Conservation (phyloP, 2,113 vertebrate genomes). For the Phoxinus phoxinus region DNA sequence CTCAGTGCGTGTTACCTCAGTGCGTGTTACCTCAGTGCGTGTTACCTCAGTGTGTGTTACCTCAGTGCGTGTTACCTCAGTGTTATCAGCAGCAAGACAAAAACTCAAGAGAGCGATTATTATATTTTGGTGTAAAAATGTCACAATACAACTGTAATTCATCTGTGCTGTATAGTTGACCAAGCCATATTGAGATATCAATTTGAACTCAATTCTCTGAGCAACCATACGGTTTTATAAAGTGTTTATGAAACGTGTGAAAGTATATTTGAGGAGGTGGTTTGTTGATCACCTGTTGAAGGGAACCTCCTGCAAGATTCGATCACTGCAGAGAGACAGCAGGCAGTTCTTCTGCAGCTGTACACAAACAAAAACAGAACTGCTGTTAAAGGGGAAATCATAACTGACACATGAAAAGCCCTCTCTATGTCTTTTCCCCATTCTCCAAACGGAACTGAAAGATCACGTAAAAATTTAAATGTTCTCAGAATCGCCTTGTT, state of each 20-base stretch:
- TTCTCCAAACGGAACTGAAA: background rate
- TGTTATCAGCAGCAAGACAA: background rate
- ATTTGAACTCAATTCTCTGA: too few relatives aligned
- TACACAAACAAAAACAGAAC: conserved; percentile 46
- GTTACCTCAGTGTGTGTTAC: too few relatives aligned
- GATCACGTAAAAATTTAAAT: background rate
- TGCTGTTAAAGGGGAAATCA: conserved; percentile 23
- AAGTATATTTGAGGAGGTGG: background rate
- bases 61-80: background rate
- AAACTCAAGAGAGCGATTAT: background rate
- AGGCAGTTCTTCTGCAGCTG: conserved; percentile 99
- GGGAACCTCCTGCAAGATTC: conserved; percentile 97
- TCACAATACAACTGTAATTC: too few relatives aligned
- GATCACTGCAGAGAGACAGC: conserved; percentile 97
- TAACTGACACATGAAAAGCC: background rate
- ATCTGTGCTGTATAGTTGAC: too few relatives aligned
- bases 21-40: too few relatives aligned
- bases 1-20: too few relatives aligned
- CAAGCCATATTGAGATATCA: too few relatives aligned
- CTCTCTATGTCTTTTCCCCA: background rate
- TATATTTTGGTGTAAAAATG: background rate
- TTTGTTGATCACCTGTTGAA: conserved; percentile 87
- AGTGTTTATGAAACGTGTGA: too few relatives aligned
- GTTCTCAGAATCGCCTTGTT: background rate
- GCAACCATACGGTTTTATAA: too few relatives aligned